Conservation (phyloP, 2,888 invertebrate genomes). For the Labia minor region DNA sequence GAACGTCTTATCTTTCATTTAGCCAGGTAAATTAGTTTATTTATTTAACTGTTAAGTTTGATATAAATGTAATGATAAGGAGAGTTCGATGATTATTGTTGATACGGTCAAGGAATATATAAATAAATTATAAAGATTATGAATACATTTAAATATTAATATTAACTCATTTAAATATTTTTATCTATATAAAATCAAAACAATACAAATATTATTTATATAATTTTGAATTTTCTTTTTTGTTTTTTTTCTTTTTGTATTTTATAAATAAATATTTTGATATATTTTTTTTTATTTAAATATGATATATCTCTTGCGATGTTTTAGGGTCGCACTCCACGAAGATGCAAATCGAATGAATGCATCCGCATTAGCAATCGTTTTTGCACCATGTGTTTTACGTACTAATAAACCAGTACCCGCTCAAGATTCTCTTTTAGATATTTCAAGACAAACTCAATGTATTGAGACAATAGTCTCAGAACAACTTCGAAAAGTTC, state of each 20-base stretch:
- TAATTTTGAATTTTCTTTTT: neutral
- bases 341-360: slow-evolving; percentile 88
- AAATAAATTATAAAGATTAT: neutral
- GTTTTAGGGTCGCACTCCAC: slow-evolving; percentile 61
- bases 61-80: neutral
- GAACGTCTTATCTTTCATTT: slow-evolving; percentile 87
- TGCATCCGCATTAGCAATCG: slow-evolving; percentile 79
- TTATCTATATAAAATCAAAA: neutral
- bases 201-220: neutral
- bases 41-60: slow-evolving; percentile 15
- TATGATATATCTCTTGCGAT: neutral
- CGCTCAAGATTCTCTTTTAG: slow-evolving; percentile 83
- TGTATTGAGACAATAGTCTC: slow-evolving; percentile 84
- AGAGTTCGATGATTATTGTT: neutral
- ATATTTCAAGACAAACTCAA: slow-evolving; percentile 78
- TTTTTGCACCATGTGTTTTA: slow-evolving; percentile 89
- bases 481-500: slow-evolving; percentile 75
- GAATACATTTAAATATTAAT: neutral
- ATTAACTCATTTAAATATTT: neutral
- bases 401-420: slow-evolving; percentile 77
- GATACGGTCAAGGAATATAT: neutral
- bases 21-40: slow-evolving; percentile 44
- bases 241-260: neutral
- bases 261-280: neutral
- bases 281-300: slow-evolving; percentile 19